A percentile compares a stretch with the other conserved stretches of the same genome.
Evolutionary conservation across 2,797 vertebrate genomes (phyloP).

Genomic region (Sebastes itinus): DNA sequence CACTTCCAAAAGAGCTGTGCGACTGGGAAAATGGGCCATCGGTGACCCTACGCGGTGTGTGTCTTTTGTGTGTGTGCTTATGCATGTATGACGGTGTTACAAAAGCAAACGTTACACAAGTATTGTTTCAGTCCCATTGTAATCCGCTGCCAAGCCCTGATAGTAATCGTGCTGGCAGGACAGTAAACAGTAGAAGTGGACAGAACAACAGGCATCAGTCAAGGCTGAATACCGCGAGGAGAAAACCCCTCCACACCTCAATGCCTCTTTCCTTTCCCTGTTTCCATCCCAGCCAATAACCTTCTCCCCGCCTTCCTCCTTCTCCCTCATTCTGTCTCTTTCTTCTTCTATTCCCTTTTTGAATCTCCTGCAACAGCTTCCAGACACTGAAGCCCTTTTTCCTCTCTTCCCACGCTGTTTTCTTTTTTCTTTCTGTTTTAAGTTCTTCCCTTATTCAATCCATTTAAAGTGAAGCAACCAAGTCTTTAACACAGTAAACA

Average conservation of each 20-base stretch:
- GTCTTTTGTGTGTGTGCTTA: conserved; percentile 47
- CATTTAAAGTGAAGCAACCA: neutral
- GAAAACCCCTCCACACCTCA: conserved; percentile 48
- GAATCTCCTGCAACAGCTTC: conserved; percentile 12
- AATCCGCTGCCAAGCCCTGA: conserved; percentile 53
- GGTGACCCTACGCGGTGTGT: conserved; percentile 66
- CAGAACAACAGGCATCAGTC: conserved; percentile 63
- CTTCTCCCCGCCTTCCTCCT: neutral
- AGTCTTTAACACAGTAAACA: conserved; percentile 5
- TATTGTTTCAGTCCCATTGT: conserved; percentile 49
- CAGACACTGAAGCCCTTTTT: neutral
- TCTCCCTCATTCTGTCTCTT: conserved; percentile 1
- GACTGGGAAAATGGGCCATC: conserved; percentile 70
- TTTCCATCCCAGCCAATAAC: conserved; percentile 17
- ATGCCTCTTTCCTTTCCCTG: conserved; percentile 3
- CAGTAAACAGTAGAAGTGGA: conserved; percentile 50
- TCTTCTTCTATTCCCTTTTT: neutral
- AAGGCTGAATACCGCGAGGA: conserved; percentile 42
- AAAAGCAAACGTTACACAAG: conserved; percentile 57
- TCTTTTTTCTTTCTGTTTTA: neutral
- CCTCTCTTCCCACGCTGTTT: neutral
- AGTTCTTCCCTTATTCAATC: neutral
- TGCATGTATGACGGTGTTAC: conserved; percentile 54
- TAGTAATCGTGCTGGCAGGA: conserved; percentile 58
- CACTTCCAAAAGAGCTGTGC: conserved; percentile 79